Conservation (phyloP, 2,797 vertebrate genomes). For the Orientallactaga sibirica region DNA sequence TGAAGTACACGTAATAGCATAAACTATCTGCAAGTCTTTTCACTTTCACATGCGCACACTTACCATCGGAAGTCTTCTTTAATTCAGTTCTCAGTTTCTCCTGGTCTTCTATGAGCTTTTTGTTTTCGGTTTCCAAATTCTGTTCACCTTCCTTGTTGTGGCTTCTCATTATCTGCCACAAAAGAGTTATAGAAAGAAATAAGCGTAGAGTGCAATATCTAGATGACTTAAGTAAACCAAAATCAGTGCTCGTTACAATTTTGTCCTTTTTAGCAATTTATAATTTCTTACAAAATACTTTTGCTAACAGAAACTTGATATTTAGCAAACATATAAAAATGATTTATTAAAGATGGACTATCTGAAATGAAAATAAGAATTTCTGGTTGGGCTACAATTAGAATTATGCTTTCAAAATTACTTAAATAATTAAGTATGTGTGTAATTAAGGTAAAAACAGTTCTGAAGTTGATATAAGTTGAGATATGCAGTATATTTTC, state of each 20-base stretch:
- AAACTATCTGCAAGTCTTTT: constrained; percentile 44
- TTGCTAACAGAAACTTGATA: constrained; percentile 39
- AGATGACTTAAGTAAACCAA: neutral
- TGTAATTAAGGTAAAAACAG: constrained; percentile 26
- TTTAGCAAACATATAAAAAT: constrained; percentile 33
- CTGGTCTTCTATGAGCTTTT: constrained; percentile 89
- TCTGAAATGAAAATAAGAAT: constrained; percentile 53
- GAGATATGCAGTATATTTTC: no score
- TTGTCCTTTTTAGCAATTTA: constrained; percentile 48
- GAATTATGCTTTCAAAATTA: constrained; percentile 57
- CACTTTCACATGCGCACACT: constrained; percentile 71
- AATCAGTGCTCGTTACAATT: constrained; percentile 48
- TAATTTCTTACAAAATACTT: constrained; percentile 54
- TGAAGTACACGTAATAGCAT: constrained; percentile 51
- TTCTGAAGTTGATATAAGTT: constrained; percentile 41
- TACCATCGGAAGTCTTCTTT: constrained; percentile 91
- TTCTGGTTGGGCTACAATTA: constrained; percentile 46
- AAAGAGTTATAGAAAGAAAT: constrained; percentile 62
- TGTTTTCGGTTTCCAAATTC: constrained; percentile 83
- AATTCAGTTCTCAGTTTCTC: constrained; percentile 90
- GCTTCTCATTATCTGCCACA: constrained; percentile 84
- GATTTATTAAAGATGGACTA: neutral
- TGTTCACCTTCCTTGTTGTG: constrained; percentile 75
- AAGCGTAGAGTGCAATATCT: constrained; percentile 28
- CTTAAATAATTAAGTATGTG: constrained; percentile 45